Evolutionary conservation across 2,113 vertebrate genomes (phyloP), one percentile per base, ranked within the genome.

Genomic region (Phylloscopus trochilus): DNA sequence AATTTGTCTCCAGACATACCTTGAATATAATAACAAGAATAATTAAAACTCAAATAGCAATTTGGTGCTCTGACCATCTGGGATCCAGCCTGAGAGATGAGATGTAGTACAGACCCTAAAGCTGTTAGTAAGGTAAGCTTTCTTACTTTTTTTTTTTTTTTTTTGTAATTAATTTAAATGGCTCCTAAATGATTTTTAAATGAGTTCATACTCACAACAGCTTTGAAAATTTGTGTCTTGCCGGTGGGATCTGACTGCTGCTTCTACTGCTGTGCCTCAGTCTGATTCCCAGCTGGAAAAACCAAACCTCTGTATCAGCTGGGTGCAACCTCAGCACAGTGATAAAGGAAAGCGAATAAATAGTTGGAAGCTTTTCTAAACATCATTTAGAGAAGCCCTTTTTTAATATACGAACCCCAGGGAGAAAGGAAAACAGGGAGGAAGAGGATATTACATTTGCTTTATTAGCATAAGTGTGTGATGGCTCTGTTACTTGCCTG

Each of bases 31-130:
- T 94, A 90, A 80, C 67, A 94, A 60, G 81, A 90, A 95, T 90
- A 96, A 95, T 96, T 96, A 94, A 91, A 95, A 87, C 67, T 95
- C 67, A 90, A 88, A 94, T 91, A 95, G 67, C 85, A 95, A 74
- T 96, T 96, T 95, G 82, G 64, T 78, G 24, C 22, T 91, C 44
- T 95, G 93, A 93, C 93, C 92, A 95, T 95, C 93, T 97, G 91
- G 87, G 93, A 90, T 96, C 84, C 47, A 91, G 87, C 33, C 79
- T 88, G 82, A 93, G 89, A 94, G 55, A 94, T 67, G 79, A 90
- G 72, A 91, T 83, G 72, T 12, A 90, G 82, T 88, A 83, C 41
- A 95, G 91, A 52, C 77, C 83, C 85, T 95, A 85, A 93, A 95
- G 93, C 87, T 94, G 82, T 94, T 88, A 80, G 88, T 83, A 86